A percentile compares a stretch with the other conserved stretches of the same genome.
These are phyloP conservation scores for Lindbergichthys nudifrons DNA, from an alignment of 2,797 vertebrate genomes.

Conservation along the genomic window DNA sequence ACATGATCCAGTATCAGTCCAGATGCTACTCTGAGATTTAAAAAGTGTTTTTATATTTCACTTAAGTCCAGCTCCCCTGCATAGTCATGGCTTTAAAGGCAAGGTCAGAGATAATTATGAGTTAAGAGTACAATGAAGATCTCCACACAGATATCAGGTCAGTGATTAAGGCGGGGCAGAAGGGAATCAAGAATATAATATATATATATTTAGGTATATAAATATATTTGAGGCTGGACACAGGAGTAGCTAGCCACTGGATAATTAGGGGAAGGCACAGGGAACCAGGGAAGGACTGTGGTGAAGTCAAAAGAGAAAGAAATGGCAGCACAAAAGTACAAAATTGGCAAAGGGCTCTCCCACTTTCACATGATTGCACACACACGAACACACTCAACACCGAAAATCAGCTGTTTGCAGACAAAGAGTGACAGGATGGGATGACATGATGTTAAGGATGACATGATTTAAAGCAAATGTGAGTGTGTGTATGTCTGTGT, in stretches of 20 bases:
- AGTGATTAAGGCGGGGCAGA: slow-evolving; percentile 68
- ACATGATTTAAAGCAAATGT: slow-evolving; percentile 25
- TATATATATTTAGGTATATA: slow-evolving; percentile 1
- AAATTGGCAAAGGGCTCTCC: slow-evolving; percentile 35
- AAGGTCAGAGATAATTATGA: slow-evolving; percentile 43
- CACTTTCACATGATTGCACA: background rate
- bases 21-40: slow-evolving; percentile 53
- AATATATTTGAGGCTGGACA: slow-evolving; percentile 35
- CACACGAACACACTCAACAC: background rate
- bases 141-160: slow-evolving; percentile 65
- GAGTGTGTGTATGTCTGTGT: slow-evolving; percentile 26
- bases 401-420: background rate
- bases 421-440: slow-evolving; percentile 19
- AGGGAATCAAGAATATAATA: slow-evolving; percentile 33
- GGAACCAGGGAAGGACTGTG: slow-evolving; percentile 21
- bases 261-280: slow-evolving; percentile 66
- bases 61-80: slow-evolving; percentile 66
- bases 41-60: slow-evolving; percentile 6
- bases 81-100: slow-evolving; percentile 69
- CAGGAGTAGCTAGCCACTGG: slow-evolving; percentile 22
- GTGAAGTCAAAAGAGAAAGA: slow-evolving; percentile 40
- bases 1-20: slow-evolving; percentile 42
- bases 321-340: slow-evolving; percentile 43
- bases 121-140: slow-evolving; percentile 43
- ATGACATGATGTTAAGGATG: slow-evolving; percentile 34